Evolutionary conservation across 2,888 invertebrate species (phyloP), one percentile per base, ranked within the genome.

Genomic region (Calameuta pallipes): DNA sequence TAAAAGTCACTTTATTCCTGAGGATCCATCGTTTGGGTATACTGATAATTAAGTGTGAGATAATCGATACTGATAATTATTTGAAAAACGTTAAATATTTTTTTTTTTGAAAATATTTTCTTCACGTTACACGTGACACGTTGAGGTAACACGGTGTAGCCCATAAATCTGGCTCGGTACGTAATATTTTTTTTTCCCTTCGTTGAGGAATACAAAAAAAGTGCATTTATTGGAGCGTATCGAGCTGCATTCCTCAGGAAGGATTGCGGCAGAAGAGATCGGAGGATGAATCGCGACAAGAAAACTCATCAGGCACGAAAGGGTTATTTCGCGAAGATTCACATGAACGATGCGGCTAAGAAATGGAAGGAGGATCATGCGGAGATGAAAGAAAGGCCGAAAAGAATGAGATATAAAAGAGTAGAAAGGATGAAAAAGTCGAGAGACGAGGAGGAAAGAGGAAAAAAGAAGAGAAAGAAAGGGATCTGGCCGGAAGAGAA

Each of bases 361-460:
- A 56, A 56, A 1, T 6, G 56, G 9, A 23, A 23, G 15, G 15
- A 56, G 23, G 56, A 23, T 23, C 23, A 23, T 23, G 56, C 23
- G 23, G 56, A 56, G 56, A 56, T 56, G 23, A 56, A 23, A 56
- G 41, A 41, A 41, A 76, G 71, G 77, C 75, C 79, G 71, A 74
- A 68, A 69, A 73, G 31, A 80, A 73, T 74, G 15, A 41, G 41
- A 15, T 56, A 56, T 1, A 23, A 9, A 9, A 23, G 9, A 56
- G 56, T 9, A 41, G 0, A 23, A 23, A 23, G 15, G 41, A 15
- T 4, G 41, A 41, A 41, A 0, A 6, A 6, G 36, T 1, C 6
- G 6, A 15, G 41, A 1, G 15, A 15, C 41, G 15, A 36, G 36
- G 11, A 11, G 11, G 0, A 11, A 2, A 1, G 11, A 11, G 1